These are phyloP conservation scores for Okamejei kenojei DNA, from an alignment of 2,797 vertebrate genomes.

Conservation along the genomic window DNA sequence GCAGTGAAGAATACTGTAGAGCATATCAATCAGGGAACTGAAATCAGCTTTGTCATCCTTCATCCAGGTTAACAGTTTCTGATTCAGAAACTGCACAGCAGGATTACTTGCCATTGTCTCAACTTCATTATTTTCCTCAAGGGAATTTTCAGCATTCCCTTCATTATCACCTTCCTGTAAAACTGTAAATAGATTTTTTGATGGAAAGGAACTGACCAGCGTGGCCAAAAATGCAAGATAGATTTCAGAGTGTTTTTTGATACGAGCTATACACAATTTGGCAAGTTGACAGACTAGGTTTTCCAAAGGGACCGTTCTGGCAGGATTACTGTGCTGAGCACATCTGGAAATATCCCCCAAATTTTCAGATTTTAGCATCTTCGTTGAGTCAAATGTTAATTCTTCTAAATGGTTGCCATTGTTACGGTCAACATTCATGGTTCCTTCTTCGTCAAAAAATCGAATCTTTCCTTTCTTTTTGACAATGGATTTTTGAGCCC, in stretches of 20 bases:
- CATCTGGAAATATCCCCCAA: not conserved
- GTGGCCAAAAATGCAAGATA: constrained; percentile 83
- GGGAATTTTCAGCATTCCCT: constrained; percentile 8
- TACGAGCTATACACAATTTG: constrained; percentile 74
- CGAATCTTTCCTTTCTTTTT: constrained; percentile 72
- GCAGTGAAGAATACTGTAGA: constrained; percentile 80
- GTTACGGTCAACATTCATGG: constrained; percentile 42
- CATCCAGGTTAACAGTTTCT: constrained; percentile 75
- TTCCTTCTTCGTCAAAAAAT: constrained; percentile 61
- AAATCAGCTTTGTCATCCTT: constrained; percentile 64
- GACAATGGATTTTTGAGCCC: constrained; percentile 50
- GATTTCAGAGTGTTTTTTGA: constrained; percentile 74
- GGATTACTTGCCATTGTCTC: constrained; percentile 56
- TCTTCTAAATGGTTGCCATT: constrained; percentile 40
- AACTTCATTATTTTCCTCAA: constrained; percentile 44
- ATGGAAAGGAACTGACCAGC: constrained; percentile 75
- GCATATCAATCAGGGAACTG: constrained; percentile 79
- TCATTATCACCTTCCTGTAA: constrained; percentile 55
- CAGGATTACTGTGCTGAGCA: not conserved
- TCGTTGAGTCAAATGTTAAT: constrained; percentile 46
- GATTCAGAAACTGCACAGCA: constrained; percentile 72
- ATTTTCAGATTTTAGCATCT: constrained; percentile 46
- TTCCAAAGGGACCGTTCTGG: constrained; percentile 69
- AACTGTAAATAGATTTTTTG: constrained; percentile 69
- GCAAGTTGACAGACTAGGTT: constrained; percentile 79